Conservation (phyloP, 2,797 vertebrate genomes). For the Aldrovandia affinis region DNA sequence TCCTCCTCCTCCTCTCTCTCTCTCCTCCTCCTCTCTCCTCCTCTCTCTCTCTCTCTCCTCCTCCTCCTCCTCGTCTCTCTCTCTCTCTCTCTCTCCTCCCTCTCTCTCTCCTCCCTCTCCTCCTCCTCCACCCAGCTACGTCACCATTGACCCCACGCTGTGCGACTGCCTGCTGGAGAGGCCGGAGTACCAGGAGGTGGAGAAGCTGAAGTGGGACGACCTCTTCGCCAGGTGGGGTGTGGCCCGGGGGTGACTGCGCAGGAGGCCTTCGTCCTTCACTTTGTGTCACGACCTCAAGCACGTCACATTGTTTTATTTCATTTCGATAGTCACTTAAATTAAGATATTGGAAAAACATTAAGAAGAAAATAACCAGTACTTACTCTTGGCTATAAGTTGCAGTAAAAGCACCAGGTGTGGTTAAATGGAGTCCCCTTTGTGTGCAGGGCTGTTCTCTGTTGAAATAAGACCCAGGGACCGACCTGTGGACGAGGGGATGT, state of each 20-base stretch:
- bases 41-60: no score
- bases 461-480: background rate
- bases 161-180: slow-evolving; percentile 93
- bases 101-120: background rate
- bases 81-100: background rate
- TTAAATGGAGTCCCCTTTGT: no score
- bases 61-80: no score
- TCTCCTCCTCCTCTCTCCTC: no score
- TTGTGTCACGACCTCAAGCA: background rate
- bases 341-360: background rate
- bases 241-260: no score
- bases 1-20: no score
- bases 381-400: no score
- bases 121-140: slow-evolving; percentile 72
- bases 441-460: background rate
- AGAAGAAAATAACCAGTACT: no score
- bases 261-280: background rate
- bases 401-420: no score
- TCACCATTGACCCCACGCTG: slow-evolving; percentile 83
- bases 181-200: slow-evolving; percentile 83
- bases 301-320: background rate
- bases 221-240: slow-evolving; percentile 85
- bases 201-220: slow-evolving; percentile 87
- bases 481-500: background rate
- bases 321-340: background rate